Base-by-base conservation (phyloP, 2,113 vertebrate genomes). In the Madoqua kirkii region DNA sequence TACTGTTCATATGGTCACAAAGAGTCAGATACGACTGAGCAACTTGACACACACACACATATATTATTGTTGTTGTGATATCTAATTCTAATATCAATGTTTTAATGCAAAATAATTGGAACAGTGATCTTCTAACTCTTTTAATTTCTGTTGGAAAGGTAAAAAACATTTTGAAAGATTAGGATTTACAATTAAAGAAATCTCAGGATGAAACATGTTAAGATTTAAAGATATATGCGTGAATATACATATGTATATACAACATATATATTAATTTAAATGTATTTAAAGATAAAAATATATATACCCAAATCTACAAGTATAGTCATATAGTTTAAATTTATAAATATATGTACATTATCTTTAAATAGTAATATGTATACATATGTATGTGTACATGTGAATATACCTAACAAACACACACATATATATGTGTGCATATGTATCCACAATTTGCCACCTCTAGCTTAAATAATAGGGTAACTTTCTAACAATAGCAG, bases 1-100 rank as follows among this genome's bases (percentile, higher is more conserved):
- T 40, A 40, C 10, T 19, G 0, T 71, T 71, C 67, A 40, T 12
- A 40, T 1, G 3, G 67, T 71, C 0, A 0, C n/a, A 23, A 71
- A 71, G 67, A 40, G 19, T 71, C 67, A 40, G 19, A 23, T 71
- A 71, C 1, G 0, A 71, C 67, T 71, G 67, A 71, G 67, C 0
- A 1, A 23, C 19, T 71, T 40, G 23, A 67, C 33, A 71, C n/a
- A 40, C 64, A 36, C 64, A 71, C 10, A 23, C 19, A 40, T 10
- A 31, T 29, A 25, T 67, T 55, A 48, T 1, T 36, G 55, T 82
- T 82, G 33, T 29, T 31, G n/a, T 52, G 9, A 33, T 12, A n/a
- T 71, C 13, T 45, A 87, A 86, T 62, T 74, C 31, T 12, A 93
- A 71, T 8, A 43, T 60, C 10, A 90, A 83, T 5, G 82, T 54